These are phyloP conservation scores for Apodemus speciosus DNA, from an alignment of 2,113 vertebrate genomes.

Conservation along the genomic window DNA sequence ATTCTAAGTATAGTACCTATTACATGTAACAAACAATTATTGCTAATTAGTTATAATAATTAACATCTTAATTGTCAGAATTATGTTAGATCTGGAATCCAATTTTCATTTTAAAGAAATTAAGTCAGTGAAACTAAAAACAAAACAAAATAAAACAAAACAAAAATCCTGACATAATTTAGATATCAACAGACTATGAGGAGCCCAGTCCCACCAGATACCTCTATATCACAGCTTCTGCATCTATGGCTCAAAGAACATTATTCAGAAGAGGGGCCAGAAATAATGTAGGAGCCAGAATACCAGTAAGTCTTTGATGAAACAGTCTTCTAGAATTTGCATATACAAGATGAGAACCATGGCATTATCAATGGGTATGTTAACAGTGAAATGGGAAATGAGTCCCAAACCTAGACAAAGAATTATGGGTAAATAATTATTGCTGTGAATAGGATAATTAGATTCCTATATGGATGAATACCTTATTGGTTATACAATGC, in stretches of 20 bases:
- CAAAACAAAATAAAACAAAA: neutral
- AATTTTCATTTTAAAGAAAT: neutral
- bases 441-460: neutral
- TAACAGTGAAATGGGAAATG: neutral
- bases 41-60: neutral
- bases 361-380: neutral
- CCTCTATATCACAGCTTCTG: neutral
- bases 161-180: neutral
- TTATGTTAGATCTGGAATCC: conserved; percentile 28
- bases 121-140: conserved; percentile 28
- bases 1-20: neutral
- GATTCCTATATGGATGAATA: neutral
- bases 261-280: neutral
- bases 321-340: neutral
- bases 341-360: neutral
- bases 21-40: conserved; percentile 3
- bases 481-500: neutral
- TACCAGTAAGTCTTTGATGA: neutral
- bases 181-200: neutral
- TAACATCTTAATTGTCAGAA: neutral
- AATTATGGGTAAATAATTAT: neutral
- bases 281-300: neutral
- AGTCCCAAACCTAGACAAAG: neutral
- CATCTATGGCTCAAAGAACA: neutral
- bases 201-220: neutral